These are phyloP conservation scores for Hyposoter didymator DNA, from an alignment of 2,888 invertebrate species.

Conservation along the genomic window DNA sequence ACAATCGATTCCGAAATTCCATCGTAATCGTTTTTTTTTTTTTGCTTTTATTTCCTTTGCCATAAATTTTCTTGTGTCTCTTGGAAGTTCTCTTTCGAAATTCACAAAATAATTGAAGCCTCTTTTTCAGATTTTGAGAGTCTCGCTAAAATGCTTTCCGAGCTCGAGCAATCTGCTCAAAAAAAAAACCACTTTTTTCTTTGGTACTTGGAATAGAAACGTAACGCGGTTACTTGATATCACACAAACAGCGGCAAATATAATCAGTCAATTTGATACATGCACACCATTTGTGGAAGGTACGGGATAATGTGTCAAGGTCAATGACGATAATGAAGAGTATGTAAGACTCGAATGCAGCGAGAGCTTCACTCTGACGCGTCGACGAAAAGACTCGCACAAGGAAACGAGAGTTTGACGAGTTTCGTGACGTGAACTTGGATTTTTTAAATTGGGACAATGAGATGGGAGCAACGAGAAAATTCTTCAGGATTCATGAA, in stretches of 20 bases:
- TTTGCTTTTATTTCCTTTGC: neutral
- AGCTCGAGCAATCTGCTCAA: neutral
- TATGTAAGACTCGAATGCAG: neutral
- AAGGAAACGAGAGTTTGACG: conserved; percentile 2
- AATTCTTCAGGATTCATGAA: no score
- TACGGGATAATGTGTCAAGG: conserved; percentile 48
- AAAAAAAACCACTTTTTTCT: neutral
- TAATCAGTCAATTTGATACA: neutral
- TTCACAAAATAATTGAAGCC: neutral
- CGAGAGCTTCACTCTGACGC: neutral
- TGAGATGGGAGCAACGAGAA: neutral
- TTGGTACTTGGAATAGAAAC: neutral
- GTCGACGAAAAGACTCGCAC: neutral
- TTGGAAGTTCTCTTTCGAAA: neutral
- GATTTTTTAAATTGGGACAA: neutral
- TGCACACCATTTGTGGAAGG: conserved; percentile 30
- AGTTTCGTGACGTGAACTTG: neutral
- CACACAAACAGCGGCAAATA: conserved; percentile 10
- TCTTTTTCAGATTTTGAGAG: neutral
- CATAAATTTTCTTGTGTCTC: neutral
- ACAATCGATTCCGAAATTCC: conserved; percentile 17
- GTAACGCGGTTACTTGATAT: conserved; percentile 6
- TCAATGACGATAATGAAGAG: conserved; percentile 32
- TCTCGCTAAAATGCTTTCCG: neutral
- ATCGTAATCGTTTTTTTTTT: conserved; percentile 9